Evolutionary conservation across 1,140 invertebrate species (phyloP), one percentile per base, ranked within the genome.

Genomic region (Drosophila melanica): DNA sequence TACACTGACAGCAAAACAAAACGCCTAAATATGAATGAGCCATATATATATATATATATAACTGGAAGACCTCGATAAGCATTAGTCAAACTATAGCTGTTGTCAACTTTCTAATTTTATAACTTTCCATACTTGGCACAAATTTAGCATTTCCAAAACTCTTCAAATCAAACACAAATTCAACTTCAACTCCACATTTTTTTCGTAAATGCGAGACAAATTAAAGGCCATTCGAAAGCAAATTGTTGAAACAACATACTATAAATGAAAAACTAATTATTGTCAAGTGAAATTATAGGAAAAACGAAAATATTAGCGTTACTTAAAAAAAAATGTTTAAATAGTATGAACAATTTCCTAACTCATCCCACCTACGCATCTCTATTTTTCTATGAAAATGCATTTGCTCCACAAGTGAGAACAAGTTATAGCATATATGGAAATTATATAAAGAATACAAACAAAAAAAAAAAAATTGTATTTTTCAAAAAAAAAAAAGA

Each of bases 341-440:
- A 54, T 78, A 81, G 77, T 76, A 71, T 79, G 75, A 89, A 87
- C 76, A 89, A 87, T 79, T 87, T 87, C 79, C 85, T 87, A 87
- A 89, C 84, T 89, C 84, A 89, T 89, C 84, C 84, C 84, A 89
- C 84, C 84, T 89, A 90, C 74, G 77, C 85, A 90, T 90, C 80
- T 89, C 80, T 89, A 90, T 90, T 89, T 89, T 89, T 89, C 85
- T 89, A 89, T 89, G 74, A 89, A 84, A 80, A 69, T 80, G 75
- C 77, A 80, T 80, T 80, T 80, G 77, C 77, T 77, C 69, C 75
- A 55, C 71, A 77, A 69, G 75, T 69, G 75, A 79, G 77, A 75
- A 70, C 67, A 79, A 54, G 62, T 74, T 70, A 87, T 65, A 81
- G 62, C 53, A 65, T 53, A 71, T 23, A 53, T 62, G 35, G 33